phyloP scores from a whole-genome alignment of 2,888 invertebrate species.

The Myathropa florea region DNA sequence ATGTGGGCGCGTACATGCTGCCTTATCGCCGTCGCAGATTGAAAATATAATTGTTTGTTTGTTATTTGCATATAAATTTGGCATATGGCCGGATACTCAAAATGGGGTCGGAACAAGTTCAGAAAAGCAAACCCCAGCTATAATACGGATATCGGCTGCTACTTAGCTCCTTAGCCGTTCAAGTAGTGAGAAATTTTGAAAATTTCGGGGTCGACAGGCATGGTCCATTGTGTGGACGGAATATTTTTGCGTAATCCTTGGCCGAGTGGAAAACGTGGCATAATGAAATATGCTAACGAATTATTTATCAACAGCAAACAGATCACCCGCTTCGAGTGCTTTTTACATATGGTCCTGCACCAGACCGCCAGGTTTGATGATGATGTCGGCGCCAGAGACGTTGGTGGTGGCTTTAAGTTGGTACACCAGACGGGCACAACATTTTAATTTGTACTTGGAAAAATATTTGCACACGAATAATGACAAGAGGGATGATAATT shows the following conservation, averaged over 20 bases:
- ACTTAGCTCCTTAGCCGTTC: constrained; percentile 45
- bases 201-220: neutral
- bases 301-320: constrained; percentile 69
- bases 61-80: constrained; percentile 79
- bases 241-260: constrained; percentile 63
- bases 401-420: neutral
- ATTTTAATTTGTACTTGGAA: constrained; percentile 64
- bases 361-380: constrained; percentile 1
- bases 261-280: constrained; percentile 60
- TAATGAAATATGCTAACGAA: constrained; percentile 65
- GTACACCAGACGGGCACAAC: constrained; percentile 4
- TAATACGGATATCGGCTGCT: constrained; percentile 4
- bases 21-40: constrained; percentile 47
- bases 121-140: neutral
- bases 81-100: constrained; percentile 75
- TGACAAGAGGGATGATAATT: constrained; percentile 60
- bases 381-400: constrained; percentile 7
- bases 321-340: constrained; percentile 58
- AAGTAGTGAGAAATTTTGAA: constrained; percentile 55
- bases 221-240: constrained; percentile 42
- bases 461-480: constrained; percentile 67
- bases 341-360: constrained; percentile 52
- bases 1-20: constrained; percentile 14
- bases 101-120: constrained; percentile 50
- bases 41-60: constrained; percentile 78